A percentile compares a stretch with the other conserved stretches of the same genome.
These are phyloP conservation scores for Xenus cinereus DNA, from an alignment of 2,113 vertebrate species.

Conservation along the genomic window DNA sequence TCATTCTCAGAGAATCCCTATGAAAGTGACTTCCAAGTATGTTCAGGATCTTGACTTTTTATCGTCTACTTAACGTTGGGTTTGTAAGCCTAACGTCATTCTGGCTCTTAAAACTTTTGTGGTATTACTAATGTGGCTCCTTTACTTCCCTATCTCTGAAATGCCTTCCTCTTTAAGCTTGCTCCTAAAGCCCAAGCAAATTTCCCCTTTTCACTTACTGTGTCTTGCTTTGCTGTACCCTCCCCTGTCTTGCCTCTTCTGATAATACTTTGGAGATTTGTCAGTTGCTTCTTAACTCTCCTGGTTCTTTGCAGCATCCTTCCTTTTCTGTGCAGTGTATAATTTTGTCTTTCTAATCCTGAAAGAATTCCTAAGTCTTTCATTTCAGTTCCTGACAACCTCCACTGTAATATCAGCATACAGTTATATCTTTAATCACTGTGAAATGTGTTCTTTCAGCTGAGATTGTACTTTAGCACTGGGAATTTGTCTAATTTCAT, in stretches of 20 bases:
- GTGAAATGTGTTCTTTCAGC: not conserved
- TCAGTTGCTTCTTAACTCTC: not conserved
- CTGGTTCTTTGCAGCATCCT: not conserved
- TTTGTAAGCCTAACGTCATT: not conserved
- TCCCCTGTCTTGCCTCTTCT: not conserved
- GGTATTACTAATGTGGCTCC: not conserved
- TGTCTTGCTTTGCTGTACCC: not conserved
- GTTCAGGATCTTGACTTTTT: not conserved
- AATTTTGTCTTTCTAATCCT: slow-evolving; percentile 3
- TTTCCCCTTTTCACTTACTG: not conserved
- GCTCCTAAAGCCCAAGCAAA: not conserved
- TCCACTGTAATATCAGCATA: not conserved
- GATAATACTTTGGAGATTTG: not conserved
- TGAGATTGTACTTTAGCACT: not conserved
- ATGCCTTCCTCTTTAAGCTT: not conserved
- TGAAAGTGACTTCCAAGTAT: not conserved
- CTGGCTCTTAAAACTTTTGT: not conserved
- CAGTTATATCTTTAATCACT: not conserved
- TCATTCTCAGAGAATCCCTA: not conserved
- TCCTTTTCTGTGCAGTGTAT: not conserved
- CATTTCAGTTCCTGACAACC: not conserved
- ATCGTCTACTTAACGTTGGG: not conserved
- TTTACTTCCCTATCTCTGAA: not conserved
- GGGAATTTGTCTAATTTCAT: not conserved
- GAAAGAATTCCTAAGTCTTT: not conserved